These are phyloP conservation scores for Chaetoderma sp. DNA, from an alignment of 2,888 invertebrate genomes.

Conservation along the genomic window DNA sequence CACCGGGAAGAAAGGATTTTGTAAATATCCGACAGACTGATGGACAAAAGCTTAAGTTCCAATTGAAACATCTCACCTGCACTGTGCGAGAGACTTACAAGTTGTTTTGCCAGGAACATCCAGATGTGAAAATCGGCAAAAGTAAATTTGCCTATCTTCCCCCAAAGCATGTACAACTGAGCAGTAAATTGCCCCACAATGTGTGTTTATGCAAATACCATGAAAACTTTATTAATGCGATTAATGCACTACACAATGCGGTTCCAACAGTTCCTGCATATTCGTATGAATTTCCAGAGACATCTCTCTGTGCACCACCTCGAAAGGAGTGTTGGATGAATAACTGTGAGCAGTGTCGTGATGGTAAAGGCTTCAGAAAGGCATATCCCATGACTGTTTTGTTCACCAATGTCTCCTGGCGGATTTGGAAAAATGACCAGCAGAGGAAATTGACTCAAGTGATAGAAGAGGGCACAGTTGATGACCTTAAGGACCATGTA, in stretches of 20 bases:
- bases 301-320: not conserved
- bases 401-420: constrained; percentile 1
- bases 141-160: constrained; percentile 17
- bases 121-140: constrained; percentile 10
- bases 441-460: not conserved
- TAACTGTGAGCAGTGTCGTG: not conserved
- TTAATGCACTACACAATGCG: constrained; percentile 8
- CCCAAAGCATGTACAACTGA: constrained; percentile 11
- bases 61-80: constrained; percentile 17
- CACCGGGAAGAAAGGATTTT: not conserved
- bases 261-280: constrained; percentile 6
- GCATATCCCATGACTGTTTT: not conserved
- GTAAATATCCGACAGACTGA: not conserved
- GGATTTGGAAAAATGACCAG: not conserved
- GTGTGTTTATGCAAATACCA: constrained; percentile 22
- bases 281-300: constrained; percentile 7
- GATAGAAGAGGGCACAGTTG: not conserved
- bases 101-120: constrained; percentile 9
- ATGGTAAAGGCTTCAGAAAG: not conserved
- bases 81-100: constrained; percentile 2
- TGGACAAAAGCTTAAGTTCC: not conserved
- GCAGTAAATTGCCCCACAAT: constrained; percentile 8
- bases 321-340: constrained; percentile 6
- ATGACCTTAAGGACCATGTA: not conserved
- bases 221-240: constrained; percentile 14